These are phyloP conservation scores for Cydia strobilella DNA, from an alignment of 1,140 invertebrate species.

Conservation along the genomic window DNA sequence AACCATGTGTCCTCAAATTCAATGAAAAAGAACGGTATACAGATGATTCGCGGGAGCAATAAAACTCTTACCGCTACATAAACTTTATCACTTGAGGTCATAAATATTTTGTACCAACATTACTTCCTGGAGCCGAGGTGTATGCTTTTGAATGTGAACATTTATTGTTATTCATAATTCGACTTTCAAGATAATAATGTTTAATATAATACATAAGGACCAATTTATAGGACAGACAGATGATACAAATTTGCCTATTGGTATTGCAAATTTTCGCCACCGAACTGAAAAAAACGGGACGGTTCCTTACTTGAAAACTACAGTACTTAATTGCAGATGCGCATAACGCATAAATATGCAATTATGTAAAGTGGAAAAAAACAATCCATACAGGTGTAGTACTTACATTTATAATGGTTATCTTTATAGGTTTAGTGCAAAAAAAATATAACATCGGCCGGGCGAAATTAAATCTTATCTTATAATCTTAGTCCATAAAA, in stretches of 20 bases:
- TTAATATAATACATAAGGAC: background rate
- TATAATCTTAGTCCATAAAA: too few relatives aligned
- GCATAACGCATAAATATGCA: too few relatives aligned
- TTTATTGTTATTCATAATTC: constrained; percentile 39
- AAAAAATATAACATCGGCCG: too few relatives aligned
- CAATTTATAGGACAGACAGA: background rate
- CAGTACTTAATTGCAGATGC: background rate
- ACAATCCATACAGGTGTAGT: background rate
- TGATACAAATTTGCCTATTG: background rate
- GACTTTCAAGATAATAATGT: constrained; percentile 12
- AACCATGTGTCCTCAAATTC: background rate
- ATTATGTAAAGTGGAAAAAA: background rate
- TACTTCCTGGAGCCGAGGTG: constrained; percentile 40
- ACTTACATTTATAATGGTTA: background rate
- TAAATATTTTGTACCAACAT: constrained; percentile 63
- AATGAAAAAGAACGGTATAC: constrained; percentile 18
- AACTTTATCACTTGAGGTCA: constrained; percentile 63
- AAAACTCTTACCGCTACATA: constrained; percentile 68
- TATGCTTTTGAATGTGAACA: constrained; percentile 38
- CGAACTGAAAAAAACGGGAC: background rate
- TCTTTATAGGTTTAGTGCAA: too few relatives aligned
- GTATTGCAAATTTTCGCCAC: background rate
- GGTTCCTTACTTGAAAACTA: background rate
- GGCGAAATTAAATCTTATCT: too few relatives aligned
- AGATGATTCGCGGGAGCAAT: constrained; percentile 55